phyloP scores from a whole-genome alignment of 2,888 invertebrate species.

The Cremastinae sp. region DNA sequence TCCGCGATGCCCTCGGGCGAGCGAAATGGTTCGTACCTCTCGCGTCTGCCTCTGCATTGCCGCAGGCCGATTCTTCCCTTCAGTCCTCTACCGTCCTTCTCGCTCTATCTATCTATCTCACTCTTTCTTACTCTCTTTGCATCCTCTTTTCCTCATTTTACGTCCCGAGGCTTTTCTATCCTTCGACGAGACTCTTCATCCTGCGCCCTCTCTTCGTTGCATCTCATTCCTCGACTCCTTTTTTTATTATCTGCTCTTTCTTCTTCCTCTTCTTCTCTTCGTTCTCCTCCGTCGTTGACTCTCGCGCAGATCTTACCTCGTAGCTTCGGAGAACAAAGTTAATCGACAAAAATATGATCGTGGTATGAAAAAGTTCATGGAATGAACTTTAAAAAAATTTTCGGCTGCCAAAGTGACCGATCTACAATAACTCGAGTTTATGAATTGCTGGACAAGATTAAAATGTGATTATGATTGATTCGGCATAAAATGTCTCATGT shows the following conservation, averaged over 20 bases:
- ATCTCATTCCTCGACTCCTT: conserved; percentile 48
- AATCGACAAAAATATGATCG: neutral
- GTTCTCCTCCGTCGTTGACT: conserved; percentile 36
- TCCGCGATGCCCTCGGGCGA: conserved; percentile 70
- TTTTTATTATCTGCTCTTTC: conserved; percentile 39
- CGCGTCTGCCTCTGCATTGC: conserved; percentile 76
- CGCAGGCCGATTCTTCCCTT: conserved; percentile 66
- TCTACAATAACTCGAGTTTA: no score
- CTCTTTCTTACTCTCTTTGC: conserved; percentile 28
- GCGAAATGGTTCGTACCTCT: conserved; percentile 72
- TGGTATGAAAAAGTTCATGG: neutral
- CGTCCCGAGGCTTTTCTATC: conserved; percentile 64
- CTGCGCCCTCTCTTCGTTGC: conserved; percentile 57
- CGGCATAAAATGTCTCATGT: no score
- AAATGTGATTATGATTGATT: no score
- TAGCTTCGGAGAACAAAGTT: conserved; percentile 4
- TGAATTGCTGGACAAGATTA: no score
- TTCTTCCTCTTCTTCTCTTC: conserved; percentile 16
- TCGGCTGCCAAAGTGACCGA: no score
- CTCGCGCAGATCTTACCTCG: conserved; percentile 49
- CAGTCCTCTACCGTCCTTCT: conserved; percentile 64
- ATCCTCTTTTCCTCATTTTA: conserved; percentile 57
- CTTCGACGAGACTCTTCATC: conserved; percentile 64
- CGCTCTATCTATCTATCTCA: conserved; percentile 42
- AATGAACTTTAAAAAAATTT: conserved; percentile 6